A percentile compares a stretch with the other conserved stretches of the same genome.
These are phyloP conservation scores for Nyctereutes procyonoides DNA, from an alignment of 2,113 vertebrate genomes.

Conservation along the genomic window DNA sequence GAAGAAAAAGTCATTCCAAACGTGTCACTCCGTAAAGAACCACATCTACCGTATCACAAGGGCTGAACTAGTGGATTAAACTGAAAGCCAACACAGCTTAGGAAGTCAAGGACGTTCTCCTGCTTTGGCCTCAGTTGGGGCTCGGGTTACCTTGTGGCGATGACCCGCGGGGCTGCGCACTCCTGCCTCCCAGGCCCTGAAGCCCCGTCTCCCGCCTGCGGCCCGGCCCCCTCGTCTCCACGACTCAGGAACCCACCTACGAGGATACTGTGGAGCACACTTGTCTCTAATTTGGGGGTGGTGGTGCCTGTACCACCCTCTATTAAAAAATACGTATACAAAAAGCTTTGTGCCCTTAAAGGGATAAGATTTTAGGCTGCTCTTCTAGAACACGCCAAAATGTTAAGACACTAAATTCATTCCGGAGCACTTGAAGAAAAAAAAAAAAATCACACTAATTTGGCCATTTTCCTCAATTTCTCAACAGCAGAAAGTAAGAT, in stretches of 20 bases:
- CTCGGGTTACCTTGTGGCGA: not conserved
- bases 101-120: not conserved
- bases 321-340: not conserved
- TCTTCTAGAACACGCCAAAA: not conserved
- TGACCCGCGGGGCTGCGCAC: not conserved
- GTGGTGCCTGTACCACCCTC: not conserved
- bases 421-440: not conserved
- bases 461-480: slow-evolving; percentile 13
- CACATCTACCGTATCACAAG: not conserved
- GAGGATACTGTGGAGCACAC: not conserved
- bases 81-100: not conserved
- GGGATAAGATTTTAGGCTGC: not conserved
- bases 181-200: not conserved
- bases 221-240: not conserved
- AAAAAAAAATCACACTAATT: not conserved
- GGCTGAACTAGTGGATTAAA: not conserved
- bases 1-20: slow-evolving; percentile 34
- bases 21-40: not conserved
- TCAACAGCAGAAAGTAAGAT: not conserved
- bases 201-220: not conserved
- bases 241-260: not conserved
- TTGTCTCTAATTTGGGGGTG: not conserved
- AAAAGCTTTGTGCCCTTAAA: not conserved
- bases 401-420: slow-evolving; percentile 6
- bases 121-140: not conserved